Evolutionary conservation across 2,797 vertebrate species (phyloP).

Genomic region (Nasua narica): DNA sequence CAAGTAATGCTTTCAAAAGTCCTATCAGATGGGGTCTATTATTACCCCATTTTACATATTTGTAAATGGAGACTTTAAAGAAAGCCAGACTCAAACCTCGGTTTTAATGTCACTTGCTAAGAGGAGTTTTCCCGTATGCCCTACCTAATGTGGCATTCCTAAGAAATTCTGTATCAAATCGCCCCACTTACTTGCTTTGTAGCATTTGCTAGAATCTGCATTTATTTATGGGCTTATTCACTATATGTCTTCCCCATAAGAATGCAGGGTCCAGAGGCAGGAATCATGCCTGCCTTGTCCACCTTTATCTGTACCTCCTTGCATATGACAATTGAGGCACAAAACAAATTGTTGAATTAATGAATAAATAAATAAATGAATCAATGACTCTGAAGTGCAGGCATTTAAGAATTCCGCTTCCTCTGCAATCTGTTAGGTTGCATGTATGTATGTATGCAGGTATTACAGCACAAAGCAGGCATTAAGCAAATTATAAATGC

Average conservation of each 20-base stretch:
- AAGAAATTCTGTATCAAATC: neutral
- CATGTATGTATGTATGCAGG: neutral
- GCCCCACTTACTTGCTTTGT: neutral
- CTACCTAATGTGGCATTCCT: neutral
- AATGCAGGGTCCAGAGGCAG: neutral
- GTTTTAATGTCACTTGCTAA: neutral
- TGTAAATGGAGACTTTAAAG: neutral
- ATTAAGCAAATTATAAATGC: slow-evolving; percentile 51
- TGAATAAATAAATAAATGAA: neutral
- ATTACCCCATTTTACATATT: neutral
- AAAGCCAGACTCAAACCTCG: neutral
- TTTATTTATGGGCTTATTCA: neutral
- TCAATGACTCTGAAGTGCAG: neutral
- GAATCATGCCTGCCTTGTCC: neutral
- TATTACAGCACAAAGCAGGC: neutral
- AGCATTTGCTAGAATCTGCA: neutral
- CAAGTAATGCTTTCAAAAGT: neutral
- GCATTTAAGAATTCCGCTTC: neutral
- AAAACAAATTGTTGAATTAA: neutral
- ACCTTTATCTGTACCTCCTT: neutral
- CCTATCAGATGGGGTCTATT: neutral
- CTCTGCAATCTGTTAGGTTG: neutral
- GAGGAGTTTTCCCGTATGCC: neutral
- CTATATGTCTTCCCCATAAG: neutral
- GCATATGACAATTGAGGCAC: neutral